Percentiles rank a stretch among this genome's conserved stretches.
These are phyloP conservation scores for Medauroidea extradentata DNA, from an alignment of 1,140 invertebrate genomes.

Conservation along the genomic window DNA sequence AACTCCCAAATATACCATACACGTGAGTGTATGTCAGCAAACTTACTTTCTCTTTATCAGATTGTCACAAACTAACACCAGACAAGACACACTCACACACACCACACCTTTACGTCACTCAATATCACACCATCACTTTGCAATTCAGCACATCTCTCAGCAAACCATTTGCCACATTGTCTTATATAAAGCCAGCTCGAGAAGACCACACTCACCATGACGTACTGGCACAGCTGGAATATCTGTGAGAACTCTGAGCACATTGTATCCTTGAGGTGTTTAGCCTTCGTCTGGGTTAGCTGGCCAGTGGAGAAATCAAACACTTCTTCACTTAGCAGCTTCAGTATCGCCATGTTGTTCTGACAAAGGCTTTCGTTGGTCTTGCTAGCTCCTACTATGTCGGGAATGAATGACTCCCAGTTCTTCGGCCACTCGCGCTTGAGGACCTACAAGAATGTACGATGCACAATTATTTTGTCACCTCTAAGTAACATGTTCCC, in stretches of 20 bases:
- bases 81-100: no score
- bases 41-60: no score
- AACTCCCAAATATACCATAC: no score
- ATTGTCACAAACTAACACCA: no score
- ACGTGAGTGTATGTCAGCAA: no score
- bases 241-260: conserved; percentile 98
- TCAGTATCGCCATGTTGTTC: conserved; percentile 99
- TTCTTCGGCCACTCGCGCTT: conserved; percentile 99
- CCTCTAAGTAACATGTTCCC: no score
- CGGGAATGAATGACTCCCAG: conserved; percentile 98
- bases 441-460: conserved; percentile 66
- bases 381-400: conserved; percentile 98
- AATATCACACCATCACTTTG: neutral
- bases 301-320: conserved; percentile 98
- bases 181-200: no score
- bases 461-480: conserved; percentile 5
- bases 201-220: conserved; percentile 76
- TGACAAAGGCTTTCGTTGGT: conserved; percentile 98
- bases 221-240: conserved; percentile 96
- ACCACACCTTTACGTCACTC: neutral
- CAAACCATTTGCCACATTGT: no score
- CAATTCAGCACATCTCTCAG: no score
- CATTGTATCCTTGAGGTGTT: conserved; percentile 99
- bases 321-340: conserved; percentile 96
- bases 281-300: conserved; percentile 98